Percentiles rank a stretch among this genome's conserved stretches.
These are phyloP conservation scores for Calameuta pallipes DNA, from an alignment of 2,888 invertebrate species.

Conservation along the genomic window DNA sequence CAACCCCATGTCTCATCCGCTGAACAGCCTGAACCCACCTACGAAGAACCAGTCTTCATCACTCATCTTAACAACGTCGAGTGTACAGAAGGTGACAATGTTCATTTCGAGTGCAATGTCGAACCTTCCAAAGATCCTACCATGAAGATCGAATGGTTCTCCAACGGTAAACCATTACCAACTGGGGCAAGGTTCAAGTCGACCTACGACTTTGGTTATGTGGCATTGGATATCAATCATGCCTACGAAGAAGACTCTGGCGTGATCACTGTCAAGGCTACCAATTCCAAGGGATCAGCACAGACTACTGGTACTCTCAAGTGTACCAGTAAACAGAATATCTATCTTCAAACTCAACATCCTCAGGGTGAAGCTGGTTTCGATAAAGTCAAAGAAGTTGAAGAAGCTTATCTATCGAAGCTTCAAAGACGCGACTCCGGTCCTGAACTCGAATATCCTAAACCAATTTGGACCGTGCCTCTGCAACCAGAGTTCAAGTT, in stretches of 20 bases:
- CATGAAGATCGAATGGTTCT: conserved; percentile 93
- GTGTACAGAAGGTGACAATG: conserved; percentile 87
- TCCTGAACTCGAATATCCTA: conserved; percentile 82
- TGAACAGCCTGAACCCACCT: conserved; percentile 81
- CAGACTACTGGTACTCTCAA: conserved; percentile 90
- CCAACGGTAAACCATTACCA: conserved; percentile 90
- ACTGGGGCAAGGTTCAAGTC: conserved; percentile 91
- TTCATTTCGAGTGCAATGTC: conserved; percentile 91
- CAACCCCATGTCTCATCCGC: conserved; percentile 77
- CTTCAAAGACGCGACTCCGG: conserved; percentile 76
- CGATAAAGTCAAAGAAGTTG: conserved; percentile 89
- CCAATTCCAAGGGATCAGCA: conserved; percentile 89
- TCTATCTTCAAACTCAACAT: conserved; percentile 92
- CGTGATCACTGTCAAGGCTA: conserved; percentile 90
- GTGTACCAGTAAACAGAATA: conserved; percentile 82
- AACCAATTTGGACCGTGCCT: conserved; percentile 88
- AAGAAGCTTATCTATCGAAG: conserved; percentile 81
- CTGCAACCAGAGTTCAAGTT: conserved; percentile 83
- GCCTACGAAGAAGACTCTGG: conserved; percentile 94
- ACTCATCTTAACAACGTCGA: conserved; percentile 91
- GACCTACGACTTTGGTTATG: conserved; percentile 95
- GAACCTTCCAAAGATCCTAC: conserved; percentile 93
- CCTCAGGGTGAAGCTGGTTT: conserved; percentile 93
- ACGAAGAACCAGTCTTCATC: conserved; percentile 89
- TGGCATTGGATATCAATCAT: conserved; percentile 88